Base-by-base conservation (phyloP, 2,797 vertebrate genomes). In the Botia almorhae region DNA sequence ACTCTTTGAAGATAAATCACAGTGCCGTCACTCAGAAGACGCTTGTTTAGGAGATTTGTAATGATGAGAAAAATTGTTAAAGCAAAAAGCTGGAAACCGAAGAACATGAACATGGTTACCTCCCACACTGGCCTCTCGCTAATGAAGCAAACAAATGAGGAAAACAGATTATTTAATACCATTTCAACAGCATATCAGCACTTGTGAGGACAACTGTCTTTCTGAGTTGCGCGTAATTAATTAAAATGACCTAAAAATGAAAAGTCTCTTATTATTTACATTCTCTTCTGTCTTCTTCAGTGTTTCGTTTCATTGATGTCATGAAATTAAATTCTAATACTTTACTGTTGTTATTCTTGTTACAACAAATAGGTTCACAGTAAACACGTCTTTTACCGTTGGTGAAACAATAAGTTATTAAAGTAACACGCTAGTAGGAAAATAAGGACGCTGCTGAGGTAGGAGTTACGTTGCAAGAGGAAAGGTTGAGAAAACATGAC, bases 401-500 rank as follows among this genome's bases (percentile, higher is more conserved):
- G 7, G 29, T 64, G 61, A 64, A 17, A 39, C 33, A 7, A 65
- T 29, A 29, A 61, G 23, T 61, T 26, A 7, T 16, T 23, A 26
- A 61, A 61, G 11, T n/a, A 21, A 53, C 51, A 72, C 29, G 36
- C 21, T 50, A 74, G 19, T 26, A 64, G 43, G 43, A 56, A 53
- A 43, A 56, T 10, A 79, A 79, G 69, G 3, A 64, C 13, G 43
- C 29, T 69, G 36, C 64, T 78, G 69, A 78, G 61, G 74, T 81
- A 83, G 80, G 64, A 58, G 14, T 81, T 61, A 76, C 50, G 72
- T 12, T 26, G 63, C 50, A 65, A 29, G 26, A 77, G 46, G 77
- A 85, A 71, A 83, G 19, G 46, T 64, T n/a, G 5, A 23, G 51
- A 82, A 76, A 82, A 88, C 87, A 10, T 80, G 86, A 81, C 86